Evolutionary conservation across 1,140 invertebrate species (phyloP), one percentile per base, ranked within the genome.

Genomic region (Antheraea pernyi): DNA sequence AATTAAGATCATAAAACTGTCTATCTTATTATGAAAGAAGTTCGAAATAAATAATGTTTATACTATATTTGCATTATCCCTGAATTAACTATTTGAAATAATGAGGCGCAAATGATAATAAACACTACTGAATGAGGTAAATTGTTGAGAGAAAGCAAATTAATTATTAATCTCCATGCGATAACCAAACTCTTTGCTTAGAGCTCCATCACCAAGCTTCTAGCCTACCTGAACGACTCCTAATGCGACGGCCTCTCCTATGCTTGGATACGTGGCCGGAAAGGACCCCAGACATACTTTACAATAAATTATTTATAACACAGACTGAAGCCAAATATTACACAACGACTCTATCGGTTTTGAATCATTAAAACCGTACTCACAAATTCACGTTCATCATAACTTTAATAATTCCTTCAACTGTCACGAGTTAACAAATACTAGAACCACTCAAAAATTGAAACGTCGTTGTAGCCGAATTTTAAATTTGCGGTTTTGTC

Each of bases 261-360:
- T 77, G 83, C 74, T 91, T 91, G 69, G 77, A 78, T 65, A 92
- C 86, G 22, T 88, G 85, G 69, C 87, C 86, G 60, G 83, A 78
- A 61, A 87, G 80, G 66, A 90, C 78, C 73, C 83, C 86, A 65
- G 88, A 89, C 89, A 91, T 91, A 53, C 16, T 80, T 82, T 83
- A 73, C 30, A 71, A 39, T 39, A 69, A 75, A 6, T 71, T 71
- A 68, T 66, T 59, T 64, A 78, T 76, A 76, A 67, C 69, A 78
- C 67, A 74, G 65, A 58, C 37, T 61, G 46, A 78, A 76, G 76
- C 76, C 19, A 18, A 69, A 78, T 63, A 70, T 73, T 73, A 75
- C 69, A 77, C 75, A 75, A 80, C 64, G 75, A 74, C 78, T 71
- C 69, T 83, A 77, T 78, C 79, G 75, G 82, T 79, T 79, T 67